Conservation (phyloP, 2,888 invertebrate genomes). For the Sarcophaga rosellei region DNA sequence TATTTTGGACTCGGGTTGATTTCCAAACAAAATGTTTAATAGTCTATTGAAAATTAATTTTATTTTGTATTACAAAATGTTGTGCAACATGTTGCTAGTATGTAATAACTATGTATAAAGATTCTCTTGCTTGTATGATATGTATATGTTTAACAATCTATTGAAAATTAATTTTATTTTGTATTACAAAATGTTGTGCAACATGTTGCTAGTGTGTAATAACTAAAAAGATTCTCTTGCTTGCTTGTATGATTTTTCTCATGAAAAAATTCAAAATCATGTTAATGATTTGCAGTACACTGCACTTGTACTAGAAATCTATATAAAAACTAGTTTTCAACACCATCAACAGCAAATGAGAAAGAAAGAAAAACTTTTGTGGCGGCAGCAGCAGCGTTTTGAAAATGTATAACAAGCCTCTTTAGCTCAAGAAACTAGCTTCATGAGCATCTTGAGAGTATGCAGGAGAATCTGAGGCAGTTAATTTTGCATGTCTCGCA, state of each 20-base stretch:
- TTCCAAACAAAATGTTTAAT: too few relatives aligned
- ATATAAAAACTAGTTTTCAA: slow-evolving; percentile 59
- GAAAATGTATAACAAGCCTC: slow-evolving; percentile 41
- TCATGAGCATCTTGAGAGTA: too few relatives aligned
- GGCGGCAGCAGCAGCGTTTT: not conserved
- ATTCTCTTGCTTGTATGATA: too few relatives aligned
- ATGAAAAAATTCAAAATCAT: too few relatives aligned
- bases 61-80: not conserved
- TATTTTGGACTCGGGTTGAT: too few relatives aligned
- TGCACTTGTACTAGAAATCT: slow-evolving; percentile 73
- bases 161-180: too few relatives aligned
- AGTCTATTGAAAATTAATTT: too few relatives aligned
- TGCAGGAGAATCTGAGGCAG: too few relatives aligned
- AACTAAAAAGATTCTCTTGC: not conserved
- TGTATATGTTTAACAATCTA: too few relatives aligned
- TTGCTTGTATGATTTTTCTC: not conserved
- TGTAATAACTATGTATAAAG: too few relatives aligned
- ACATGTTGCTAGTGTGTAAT: not conserved
- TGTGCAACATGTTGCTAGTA: not conserved
- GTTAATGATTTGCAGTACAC: slow-evolving; percentile 81
- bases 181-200: not conserved
- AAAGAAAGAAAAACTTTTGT: slow-evolving; percentile 13
- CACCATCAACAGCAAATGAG: not conserved
- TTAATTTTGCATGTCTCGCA: too few relatives aligned
- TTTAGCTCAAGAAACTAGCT: slow-evolving; percentile 44